Percentiles rank a stretch among this genome's conserved stretches.
Evolutionary conservation across 2,888 invertebrate genomes (phyloP).

Genomic region (Thecophora atra): DNA sequence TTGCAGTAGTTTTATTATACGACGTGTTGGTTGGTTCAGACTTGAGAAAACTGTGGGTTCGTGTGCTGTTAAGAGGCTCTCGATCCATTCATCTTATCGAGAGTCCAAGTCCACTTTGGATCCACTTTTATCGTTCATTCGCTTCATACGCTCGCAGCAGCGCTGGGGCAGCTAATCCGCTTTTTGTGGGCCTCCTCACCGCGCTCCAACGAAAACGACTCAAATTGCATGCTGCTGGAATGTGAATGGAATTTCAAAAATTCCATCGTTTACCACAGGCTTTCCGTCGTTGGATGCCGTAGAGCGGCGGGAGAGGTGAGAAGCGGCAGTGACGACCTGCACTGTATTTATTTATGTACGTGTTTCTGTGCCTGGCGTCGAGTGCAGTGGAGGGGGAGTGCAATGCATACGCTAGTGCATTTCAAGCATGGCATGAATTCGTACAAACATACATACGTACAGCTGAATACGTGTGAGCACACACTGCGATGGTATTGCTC

Average conservation of each 20-base stretch:
- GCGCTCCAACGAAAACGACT: constrained; percentile 46
- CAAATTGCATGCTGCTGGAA: constrained; percentile 64
- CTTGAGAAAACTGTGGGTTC: no score
- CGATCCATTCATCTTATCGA: no score
- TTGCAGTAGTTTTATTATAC: no score
- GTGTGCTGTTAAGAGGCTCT: no score
- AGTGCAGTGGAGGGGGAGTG: constrained; percentile 12
- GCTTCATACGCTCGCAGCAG: constrained; percentile 28
- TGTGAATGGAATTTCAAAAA: constrained; percentile 64
- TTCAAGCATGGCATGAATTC: neutral
- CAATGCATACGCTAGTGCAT: neutral
- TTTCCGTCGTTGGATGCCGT: neutral
- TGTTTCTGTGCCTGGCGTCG: neutral
- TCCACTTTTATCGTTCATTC: constrained; percentile 41
- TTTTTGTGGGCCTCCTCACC: constrained; percentile 36
- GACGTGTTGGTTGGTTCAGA: no score
- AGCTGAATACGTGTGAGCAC: no score
- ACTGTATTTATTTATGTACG: neutral
- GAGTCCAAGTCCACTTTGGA: constrained; percentile 38
- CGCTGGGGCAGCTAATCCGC: constrained; percentile 22
- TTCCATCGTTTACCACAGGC: constrained; percentile 55
- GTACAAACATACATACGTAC: no score
- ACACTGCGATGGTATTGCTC: no score
- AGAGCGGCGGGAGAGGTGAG: constrained; percentile 13
- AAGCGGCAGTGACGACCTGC: neutral